Conservation (phyloP, 2,113 vertebrate species). For the Columba livia region DNA sequence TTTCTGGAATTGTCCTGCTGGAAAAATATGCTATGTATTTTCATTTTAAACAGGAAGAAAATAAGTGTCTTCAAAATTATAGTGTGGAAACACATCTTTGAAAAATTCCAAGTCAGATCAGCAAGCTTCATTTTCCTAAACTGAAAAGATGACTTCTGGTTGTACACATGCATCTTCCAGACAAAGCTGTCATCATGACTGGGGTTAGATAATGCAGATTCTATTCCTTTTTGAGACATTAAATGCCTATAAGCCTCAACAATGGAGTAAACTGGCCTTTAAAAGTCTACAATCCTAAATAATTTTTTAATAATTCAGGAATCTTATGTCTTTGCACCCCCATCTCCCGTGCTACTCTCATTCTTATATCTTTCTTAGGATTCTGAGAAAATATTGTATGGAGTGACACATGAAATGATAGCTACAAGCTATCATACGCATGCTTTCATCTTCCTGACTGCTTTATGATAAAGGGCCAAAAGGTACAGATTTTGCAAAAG, state of each 20-base stretch:
- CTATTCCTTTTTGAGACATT: background rate
- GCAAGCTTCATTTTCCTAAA: background rate
- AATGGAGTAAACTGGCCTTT: background rate
- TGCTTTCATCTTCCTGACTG: background rate
- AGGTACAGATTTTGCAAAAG: background rate
- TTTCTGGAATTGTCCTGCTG: background rate
- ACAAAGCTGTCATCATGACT: background rate
- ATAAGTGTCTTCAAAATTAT: background rate
- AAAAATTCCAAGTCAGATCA: background rate
- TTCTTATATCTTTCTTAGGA: background rate
- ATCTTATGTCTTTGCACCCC: background rate
- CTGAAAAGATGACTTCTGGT: background rate
- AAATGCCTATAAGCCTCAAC: background rate
- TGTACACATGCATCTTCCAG: background rate
- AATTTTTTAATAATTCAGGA: background rate
- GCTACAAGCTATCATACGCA: background rate
- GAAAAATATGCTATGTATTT: background rate
- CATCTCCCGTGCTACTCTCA: background rate
- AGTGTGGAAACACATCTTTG: background rate
- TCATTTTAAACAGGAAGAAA: background rate
- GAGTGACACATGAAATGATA: background rate
- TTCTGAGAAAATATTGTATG: background rate
- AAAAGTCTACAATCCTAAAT: background rate
- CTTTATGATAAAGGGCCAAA: background rate
- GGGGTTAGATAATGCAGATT: background rate